Conservation (phyloP, 2,113 vertebrate genomes). For the Cervus canadensis region DNA sequence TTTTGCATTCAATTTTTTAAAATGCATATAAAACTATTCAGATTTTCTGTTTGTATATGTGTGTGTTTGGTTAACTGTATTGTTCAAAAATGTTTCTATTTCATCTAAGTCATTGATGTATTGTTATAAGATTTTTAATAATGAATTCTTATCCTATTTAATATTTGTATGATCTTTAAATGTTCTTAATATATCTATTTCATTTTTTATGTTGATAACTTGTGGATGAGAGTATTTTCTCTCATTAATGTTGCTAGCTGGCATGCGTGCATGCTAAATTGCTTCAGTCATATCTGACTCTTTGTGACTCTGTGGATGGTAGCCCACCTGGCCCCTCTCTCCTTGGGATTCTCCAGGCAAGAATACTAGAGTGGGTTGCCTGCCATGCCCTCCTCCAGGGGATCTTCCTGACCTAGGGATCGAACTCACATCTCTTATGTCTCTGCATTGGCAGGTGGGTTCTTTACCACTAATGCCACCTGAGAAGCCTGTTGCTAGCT, state of each 20-base stretch:
- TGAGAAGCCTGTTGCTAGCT: background rate
- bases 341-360: background rate
- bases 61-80: background rate
- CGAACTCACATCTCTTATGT: background rate
- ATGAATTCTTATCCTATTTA: background rate
- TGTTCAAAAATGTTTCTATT: background rate
- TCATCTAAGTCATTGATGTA: background rate
- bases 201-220: background rate
- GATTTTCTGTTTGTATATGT: background rate
- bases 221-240: background rate
- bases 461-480: background rate
- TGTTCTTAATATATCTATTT: background rate
- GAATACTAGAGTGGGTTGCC: background rate
- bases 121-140: background rate
- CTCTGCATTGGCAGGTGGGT: background rate
- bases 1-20: background rate
- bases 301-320: accelerated
- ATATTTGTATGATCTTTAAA: background rate
- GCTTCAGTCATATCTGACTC: background rate
- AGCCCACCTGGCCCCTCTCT: background rate
- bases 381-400: background rate
- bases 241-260: background rate
- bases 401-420: background rate
- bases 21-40: background rate
- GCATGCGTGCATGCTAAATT: background rate